Percentiles rank a stretch among this genome's conserved stretches.
These are phyloP conservation scores for Eledona agricola DNA, from an alignment of 2,888 invertebrate genomes.

Conservation along the genomic window DNA sequence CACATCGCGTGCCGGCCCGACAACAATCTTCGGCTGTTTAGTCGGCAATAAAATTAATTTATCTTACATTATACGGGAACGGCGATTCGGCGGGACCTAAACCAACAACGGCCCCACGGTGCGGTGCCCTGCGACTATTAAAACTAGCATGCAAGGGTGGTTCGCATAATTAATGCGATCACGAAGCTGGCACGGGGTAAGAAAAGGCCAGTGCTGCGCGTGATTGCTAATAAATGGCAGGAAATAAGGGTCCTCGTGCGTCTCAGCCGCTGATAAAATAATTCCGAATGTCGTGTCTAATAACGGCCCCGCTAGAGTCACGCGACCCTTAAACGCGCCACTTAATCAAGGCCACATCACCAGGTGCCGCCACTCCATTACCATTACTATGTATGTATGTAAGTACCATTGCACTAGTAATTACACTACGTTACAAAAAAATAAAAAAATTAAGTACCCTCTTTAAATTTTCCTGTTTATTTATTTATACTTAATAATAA, in stretches of 20 bases:
- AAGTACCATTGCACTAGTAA: too few species aligned
- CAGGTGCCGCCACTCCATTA: constrained; percentile 33
- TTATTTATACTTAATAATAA: too few species aligned
- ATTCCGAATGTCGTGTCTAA: constrained; percentile 64
- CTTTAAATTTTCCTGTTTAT: too few species aligned
- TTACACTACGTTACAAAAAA: too few species aligned
- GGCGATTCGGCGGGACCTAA: constrained; percentile 58
- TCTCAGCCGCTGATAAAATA: constrained; percentile 63
- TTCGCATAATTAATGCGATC: constrained; percentile 61
- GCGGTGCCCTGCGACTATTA: constrained; percentile 48
- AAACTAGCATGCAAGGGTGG: constrained; percentile 58
- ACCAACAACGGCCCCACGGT: constrained; percentile 51
- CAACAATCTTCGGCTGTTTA: constrained; percentile 64
- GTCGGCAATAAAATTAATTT: constrained; percentile 65
- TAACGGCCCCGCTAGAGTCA: constrained; percentile 58
- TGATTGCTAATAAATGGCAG: constrained; percentile 64
- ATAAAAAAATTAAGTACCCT: too few species aligned
- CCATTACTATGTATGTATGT: constrained; percentile 17
- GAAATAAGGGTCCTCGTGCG: constrained; percentile 64
- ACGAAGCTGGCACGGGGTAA: constrained; percentile 62
- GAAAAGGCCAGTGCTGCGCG: constrained; percentile 61
- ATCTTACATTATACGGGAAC: constrained; percentile 59
- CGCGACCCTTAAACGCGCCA: constrained; percentile 58
- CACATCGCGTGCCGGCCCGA: constrained; percentile 62
- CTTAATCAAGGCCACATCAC: constrained; percentile 56